Evolutionary conservation across 1,140 invertebrate genomes (phyloP), one percentile per base, ranked within the genome.

Genomic region (Leptinotarsa undecemlineata): DNA sequence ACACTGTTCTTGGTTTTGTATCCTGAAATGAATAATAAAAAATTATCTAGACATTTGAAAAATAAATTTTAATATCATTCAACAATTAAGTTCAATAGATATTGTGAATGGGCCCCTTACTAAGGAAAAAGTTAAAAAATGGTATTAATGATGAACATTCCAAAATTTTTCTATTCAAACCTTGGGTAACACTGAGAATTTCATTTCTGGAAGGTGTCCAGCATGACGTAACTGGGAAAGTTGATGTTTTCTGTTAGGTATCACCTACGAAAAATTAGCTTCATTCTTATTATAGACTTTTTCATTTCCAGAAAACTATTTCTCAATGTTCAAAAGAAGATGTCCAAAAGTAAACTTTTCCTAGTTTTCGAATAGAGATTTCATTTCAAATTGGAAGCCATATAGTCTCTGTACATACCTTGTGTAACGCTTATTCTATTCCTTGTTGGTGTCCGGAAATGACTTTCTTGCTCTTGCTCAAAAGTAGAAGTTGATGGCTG

Each of bases 321-420:
- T 26, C 23, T 26, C 4, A 26, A 26, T 26, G 23, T 26, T 26
- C 23, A 26, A 26, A 26, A 26, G 23, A 26, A 26, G 23, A 26
- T 26, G 23, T 17, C 14, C 51, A 57, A 57, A 57, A 57, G n/a
- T 57, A 57, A 57, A 57, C 51, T 57, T 8, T 33, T 33, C 26
- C 26, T 33, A 33, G 26, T 33, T 57, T 57, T 57, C 14, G n/a
- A 57, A 57, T 57, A 57, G n/a, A 17, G 14, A 57, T 57, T 57
- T 57, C n/a, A 57, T 17, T 57, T 57, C 14, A 57, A 57, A 57
- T 17, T 57, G 15, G 51, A 17, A 57, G 15, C 14, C 51, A 57
- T n/a, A 57, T 57, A 57, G 51, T 17, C 6, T 57, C 51, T 57
- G n/a, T 57, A 57, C 51, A 57, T 57, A 57, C 51, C 51, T n/a